These are phyloP conservation scores for Pristionchus entomophagus DNA, from an alignment of 2,888 invertebrate species.

Conservation along the genomic window DNA sequence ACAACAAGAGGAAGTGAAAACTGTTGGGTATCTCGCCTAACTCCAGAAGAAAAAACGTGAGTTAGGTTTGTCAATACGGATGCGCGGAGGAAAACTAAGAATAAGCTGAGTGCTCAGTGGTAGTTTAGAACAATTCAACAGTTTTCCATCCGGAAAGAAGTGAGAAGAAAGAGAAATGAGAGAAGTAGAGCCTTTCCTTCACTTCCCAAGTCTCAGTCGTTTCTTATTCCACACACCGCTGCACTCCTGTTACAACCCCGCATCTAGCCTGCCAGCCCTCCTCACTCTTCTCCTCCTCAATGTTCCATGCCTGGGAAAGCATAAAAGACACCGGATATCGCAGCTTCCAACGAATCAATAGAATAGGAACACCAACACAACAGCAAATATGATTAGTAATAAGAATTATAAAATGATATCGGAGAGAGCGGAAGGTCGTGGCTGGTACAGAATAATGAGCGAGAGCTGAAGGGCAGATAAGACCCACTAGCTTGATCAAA, in stretches of 20 bases:
- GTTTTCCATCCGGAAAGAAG: not conserved
- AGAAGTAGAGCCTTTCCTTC: not conserved
- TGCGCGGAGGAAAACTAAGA: too few species aligned
- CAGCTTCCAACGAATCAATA: too few species aligned
- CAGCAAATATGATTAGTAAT: too few species aligned
- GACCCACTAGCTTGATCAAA: not conserved
- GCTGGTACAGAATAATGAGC: not conserved
- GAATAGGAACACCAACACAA: too few species aligned
- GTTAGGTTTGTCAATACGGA: too few species aligned
- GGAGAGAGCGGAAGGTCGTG: not conserved
- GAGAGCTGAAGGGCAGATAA: not conserved
- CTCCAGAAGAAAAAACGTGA: not conserved
- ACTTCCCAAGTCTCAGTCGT: constrained; percentile 42
- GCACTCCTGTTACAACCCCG: constrained; percentile 36
- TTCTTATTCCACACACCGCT: constrained; percentile 37
- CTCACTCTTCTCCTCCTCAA: not conserved
- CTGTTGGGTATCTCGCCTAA: constrained; percentile 19
- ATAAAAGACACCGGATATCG: constrained; percentile 8
- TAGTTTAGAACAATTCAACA: not conserved
- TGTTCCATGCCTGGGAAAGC: not conserved
- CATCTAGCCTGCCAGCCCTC: constrained; percentile 1
- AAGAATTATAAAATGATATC: not conserved
- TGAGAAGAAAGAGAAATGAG: not conserved
- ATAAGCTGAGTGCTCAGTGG: not conserved
- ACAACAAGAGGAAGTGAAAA: constrained; percentile 10